Conservation (phyloP, 1,140 invertebrate species). For the Oscheius sp. region DNA sequence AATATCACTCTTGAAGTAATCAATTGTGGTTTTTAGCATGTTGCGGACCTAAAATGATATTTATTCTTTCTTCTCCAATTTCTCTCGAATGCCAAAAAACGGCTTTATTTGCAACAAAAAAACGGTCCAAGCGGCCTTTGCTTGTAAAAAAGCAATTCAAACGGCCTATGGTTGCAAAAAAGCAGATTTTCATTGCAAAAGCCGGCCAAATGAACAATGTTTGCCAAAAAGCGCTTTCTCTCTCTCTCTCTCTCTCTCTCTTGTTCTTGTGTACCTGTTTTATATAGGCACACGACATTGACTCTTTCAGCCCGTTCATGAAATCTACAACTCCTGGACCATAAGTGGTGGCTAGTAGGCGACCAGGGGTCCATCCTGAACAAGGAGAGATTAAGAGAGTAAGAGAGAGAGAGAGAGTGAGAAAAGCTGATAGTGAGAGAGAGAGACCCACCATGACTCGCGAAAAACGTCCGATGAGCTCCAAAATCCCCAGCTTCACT, state of each 20-base stretch:
- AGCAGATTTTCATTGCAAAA: too few relatives aligned
- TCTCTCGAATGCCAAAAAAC: too few relatives aligned
- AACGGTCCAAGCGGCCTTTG: too few relatives aligned
- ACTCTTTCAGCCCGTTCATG: neutral
- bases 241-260: too few relatives aligned
- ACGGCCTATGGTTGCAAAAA: neutral
- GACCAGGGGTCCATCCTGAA: neutral
- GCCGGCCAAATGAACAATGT: too few relatives aligned
- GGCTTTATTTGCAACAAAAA: too few relatives aligned
- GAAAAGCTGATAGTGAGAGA: too few relatives aligned
- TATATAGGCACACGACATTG: neutral
- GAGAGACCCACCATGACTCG: neutral
- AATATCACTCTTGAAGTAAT: slow-evolving; percentile 50
- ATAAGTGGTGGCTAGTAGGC: neutral
- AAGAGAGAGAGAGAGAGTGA: too few relatives aligned
- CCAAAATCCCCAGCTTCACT: slow-evolving; percentile 10
- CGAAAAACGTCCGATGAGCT: neutral
- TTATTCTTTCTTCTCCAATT: too few relatives aligned
- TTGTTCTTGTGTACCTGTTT: neutral
- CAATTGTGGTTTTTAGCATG: slow-evolving; percentile 47
- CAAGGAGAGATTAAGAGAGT: too few relatives aligned
- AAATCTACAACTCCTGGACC: neutral
- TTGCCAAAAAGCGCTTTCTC: too few relatives aligned
- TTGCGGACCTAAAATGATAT: slow-evolving; percentile 47
- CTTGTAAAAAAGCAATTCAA: too few relatives aligned